A percentile compares a stretch with the other conserved stretches of the same genome.
Evolutionary conservation across 2,113 vertebrate species (phyloP).

Genomic region (Trinectes maculatus): DNA sequence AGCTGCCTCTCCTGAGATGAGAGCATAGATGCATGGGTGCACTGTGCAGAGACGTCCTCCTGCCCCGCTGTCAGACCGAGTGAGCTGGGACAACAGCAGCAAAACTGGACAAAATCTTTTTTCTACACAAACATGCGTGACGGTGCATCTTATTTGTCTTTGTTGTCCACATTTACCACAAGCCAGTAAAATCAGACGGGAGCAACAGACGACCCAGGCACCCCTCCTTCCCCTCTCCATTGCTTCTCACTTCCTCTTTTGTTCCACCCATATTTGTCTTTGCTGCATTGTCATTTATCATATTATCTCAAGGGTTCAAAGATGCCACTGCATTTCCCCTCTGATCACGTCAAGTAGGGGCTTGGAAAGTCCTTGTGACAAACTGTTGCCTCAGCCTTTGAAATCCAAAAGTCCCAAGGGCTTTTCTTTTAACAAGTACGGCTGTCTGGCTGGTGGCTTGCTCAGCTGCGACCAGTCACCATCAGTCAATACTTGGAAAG

Average conservation of each 20-base stretch:
- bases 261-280: slow-evolving; percentile 33
- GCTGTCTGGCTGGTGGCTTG: slow-evolving; percentile 47
- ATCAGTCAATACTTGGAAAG: slow-evolving; percentile 41
- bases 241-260: slow-evolving; percentile 37
- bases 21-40: slow-evolving; percentile 38
- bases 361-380: slow-evolving; percentile 53
- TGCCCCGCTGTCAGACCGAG: slow-evolving; percentile 40
- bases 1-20: slow-evolving; percentile 50
- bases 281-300: slow-evolving; percentile 56
- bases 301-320: slow-evolving; percentile 55
- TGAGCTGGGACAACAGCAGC: slow-evolving; percentile 39
- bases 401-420: slow-evolving; percentile 39
- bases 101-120: slow-evolving; percentile 48
- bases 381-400: slow-evolving; percentile 52
- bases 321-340: slow-evolving; percentile 35
- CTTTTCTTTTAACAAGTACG: slow-evolving; percentile 31
- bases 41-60: slow-evolving; percentile 49
- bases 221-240: neutral
- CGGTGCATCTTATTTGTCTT: slow-evolving; percentile 54
- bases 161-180: slow-evolving; percentile 38
- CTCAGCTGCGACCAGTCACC: slow-evolving; percentile 71
- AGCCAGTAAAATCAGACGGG: slow-evolving; percentile 23
- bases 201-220: slow-evolving; percentile 18
- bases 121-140: slow-evolving; percentile 53
- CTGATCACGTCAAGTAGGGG: slow-evolving; percentile 54